A percentile compares a stretch with the other conserved stretches of the same genome.
These are phyloP conservation scores for Mixornis gularis DNA, from an alignment of 2,113 vertebrate species.

Conservation along the genomic window DNA sequence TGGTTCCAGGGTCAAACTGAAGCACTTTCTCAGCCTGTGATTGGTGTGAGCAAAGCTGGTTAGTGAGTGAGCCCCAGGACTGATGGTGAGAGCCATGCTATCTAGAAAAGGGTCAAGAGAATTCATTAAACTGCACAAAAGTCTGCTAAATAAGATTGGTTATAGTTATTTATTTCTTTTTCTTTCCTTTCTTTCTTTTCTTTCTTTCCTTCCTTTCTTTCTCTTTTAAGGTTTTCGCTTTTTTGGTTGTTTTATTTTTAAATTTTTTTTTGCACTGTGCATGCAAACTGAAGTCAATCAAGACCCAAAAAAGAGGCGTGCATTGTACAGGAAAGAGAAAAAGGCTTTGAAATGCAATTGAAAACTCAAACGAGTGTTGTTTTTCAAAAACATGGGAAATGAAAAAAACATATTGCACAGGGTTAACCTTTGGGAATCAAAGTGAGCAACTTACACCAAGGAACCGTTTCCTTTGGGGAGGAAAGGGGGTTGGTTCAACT, in stretches of 20 bases:
- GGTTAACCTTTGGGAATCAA: conserved; percentile 74
- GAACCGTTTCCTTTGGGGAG: conserved; percentile 63
- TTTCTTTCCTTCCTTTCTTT: conserved; percentile 39
- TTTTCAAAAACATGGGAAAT: conserved; percentile 78
- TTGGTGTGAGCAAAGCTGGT: conserved; percentile 76
- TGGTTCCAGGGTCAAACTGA: conserved; percentile 95
- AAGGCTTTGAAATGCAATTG: conserved; percentile 91
- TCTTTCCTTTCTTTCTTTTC: conserved; percentile 43
- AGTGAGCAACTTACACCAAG: conserved; percentile 77
- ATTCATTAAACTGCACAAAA: conserved; percentile 60
- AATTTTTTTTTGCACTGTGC: conserved; percentile 84
- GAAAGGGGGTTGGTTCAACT: conserved; percentile 61
- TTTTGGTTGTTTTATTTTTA: not conserved
- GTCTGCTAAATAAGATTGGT: conserved; percentile 50
- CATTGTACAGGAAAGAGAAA: conserved; percentile 90
- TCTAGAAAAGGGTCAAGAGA: conserved; percentile 65
- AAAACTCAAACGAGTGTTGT: conserved; percentile 82
- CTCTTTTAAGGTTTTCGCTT: conserved; percentile 20
- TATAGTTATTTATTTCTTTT: conserved; percentile 43
- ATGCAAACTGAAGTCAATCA: conserved; percentile 98
- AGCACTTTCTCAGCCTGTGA: conserved; percentile 99
- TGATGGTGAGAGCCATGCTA: conserved; percentile 80
- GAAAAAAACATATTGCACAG: conserved; percentile 76
- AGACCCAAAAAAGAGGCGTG: conserved; percentile 96
- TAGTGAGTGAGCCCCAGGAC: conserved; percentile 70